Evolutionary conservation across 2,888 invertebrate genomes (phyloP), one percentile per base, ranked within the genome.

Genomic region (Cybosia mesomella): DNA sequence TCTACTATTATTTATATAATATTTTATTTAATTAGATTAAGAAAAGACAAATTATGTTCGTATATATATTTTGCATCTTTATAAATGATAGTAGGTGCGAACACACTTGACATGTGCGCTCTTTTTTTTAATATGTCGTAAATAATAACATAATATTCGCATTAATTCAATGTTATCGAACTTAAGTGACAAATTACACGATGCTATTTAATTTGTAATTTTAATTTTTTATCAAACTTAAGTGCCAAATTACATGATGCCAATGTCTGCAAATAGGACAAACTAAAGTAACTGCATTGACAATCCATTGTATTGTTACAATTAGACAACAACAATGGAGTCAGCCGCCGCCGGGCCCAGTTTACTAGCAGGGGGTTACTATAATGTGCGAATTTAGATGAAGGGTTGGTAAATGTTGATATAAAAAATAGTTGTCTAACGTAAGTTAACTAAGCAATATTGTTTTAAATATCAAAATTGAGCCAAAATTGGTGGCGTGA

Each of bases 301-400:
- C 69, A 72, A 61, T 62, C 63, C 39, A 72, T 74, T 75, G 64
- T 75, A 54, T 68, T 55, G 58, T 71, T 76, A 81, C 70, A 72
- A 72, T 72, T 59, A 72, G 69, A 76, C n/a, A 76, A 49, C 54
- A 70, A 78, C 76, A 77, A 84, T 79, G 64, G 66, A 64, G 59
- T 60, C 62, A 68, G 64, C 69, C 67, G 59, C 72, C 67, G 71
- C 43, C 63, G 69, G 75, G 73, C 55, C 54, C 64, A 71, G 28
- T 18, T n/a, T 28, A 58, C 32, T 5, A 55, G 55, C 24, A 24
- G 22, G 73, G n/a, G 77, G 77, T 53, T 21, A 22, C 59, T 15
- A 49, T 70, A 58, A 62, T 64, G 70, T 73, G 66, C 64, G 61
- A 69, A 70, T 65, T 67, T 28, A 28, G 13, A 24, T n/a, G 59